Percentiles rank a stretch among this genome's conserved stretches.
phyloP scores from a whole-genome alignment of 1,140 invertebrate genomes.

The Tetragnatha versicolor region DNA sequence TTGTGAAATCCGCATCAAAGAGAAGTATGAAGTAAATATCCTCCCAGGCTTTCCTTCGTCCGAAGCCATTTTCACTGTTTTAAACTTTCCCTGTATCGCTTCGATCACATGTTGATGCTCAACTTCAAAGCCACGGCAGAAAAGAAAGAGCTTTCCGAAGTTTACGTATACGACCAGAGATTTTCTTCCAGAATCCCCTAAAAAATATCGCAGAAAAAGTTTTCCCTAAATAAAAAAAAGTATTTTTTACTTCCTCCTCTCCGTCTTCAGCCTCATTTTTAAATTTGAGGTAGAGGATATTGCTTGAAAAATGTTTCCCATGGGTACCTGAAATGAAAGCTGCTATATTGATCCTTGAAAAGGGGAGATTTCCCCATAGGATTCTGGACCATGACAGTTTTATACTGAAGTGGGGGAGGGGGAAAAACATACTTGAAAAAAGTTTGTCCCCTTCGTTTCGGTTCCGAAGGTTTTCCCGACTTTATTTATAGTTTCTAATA shows the following conservation, averaged over 20 bases:
- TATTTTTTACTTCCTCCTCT: neutral
- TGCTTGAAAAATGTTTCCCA: neutral
- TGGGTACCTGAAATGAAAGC: neutral
- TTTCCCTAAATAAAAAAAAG: no score
- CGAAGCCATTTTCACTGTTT: neutral
- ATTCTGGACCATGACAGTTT: neutral
- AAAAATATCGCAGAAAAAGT: conserved; percentile 7
- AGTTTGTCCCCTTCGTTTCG: no score
- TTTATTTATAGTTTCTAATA: no score
- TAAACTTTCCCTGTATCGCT: no score
- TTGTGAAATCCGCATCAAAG: neutral
- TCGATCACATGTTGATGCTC: neutral
- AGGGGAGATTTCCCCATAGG: neutral
- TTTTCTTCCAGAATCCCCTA: neutral
- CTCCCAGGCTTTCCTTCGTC: neutral
- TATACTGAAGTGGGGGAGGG: neutral
- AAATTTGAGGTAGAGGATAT: conserved; percentile 13
- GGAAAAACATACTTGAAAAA: no score
- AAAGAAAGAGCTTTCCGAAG: neutral
- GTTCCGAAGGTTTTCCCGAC: no score
- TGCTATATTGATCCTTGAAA: conserved; percentile 5
- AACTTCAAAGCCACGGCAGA: conserved; percentile 2
- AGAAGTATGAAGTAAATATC: neutral
- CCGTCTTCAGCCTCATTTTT: neutral
- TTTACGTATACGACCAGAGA: neutral